phyloP scores from a whole-genome alignment of 1,140 invertebrate species.

The Aphelinus atriplicis region DNA sequence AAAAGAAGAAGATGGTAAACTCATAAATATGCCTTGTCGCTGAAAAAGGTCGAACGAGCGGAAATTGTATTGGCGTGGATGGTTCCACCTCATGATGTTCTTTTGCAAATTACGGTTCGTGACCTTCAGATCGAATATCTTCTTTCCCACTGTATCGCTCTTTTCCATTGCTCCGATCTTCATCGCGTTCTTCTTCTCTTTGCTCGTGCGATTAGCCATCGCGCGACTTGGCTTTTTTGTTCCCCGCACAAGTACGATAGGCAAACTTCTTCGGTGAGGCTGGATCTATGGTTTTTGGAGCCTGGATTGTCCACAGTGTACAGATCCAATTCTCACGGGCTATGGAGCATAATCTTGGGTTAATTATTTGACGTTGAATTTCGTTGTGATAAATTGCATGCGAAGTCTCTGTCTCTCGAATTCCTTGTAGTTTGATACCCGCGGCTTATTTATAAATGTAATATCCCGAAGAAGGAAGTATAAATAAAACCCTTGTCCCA shows the following conservation, averaged over 20 bases:
- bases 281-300: too few relatives aligned
- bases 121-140: constrained; percentile 41
- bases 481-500: background rate
- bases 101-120: constrained; percentile 41
- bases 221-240: background rate
- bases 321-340: too few relatives aligned
- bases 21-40: constrained; percentile 2
- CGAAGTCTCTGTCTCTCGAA: too few relatives aligned
- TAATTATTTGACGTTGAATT: too few relatives aligned
- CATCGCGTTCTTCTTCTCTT: background rate
- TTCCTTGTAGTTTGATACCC: too few relatives aligned
- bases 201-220: background rate
- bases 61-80: constrained; percentile 1
- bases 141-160: background rate
- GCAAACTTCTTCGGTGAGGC: too few relatives aligned
- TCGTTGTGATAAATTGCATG: too few relatives aligned
- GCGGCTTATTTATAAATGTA: too few relatives aligned
- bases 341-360: too few relatives aligned
- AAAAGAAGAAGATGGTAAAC: constrained; percentile 15
- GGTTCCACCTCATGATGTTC: background rate
- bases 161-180: background rate
- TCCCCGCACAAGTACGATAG: too few relatives aligned
- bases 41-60: constrained; percentile 2
- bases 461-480: too few relatives aligned
- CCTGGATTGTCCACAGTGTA: too few relatives aligned